phyloP scores from a whole-genome alignment of 2,888 invertebrate species.

The Drosophila pseudotalamancana region DNA sequence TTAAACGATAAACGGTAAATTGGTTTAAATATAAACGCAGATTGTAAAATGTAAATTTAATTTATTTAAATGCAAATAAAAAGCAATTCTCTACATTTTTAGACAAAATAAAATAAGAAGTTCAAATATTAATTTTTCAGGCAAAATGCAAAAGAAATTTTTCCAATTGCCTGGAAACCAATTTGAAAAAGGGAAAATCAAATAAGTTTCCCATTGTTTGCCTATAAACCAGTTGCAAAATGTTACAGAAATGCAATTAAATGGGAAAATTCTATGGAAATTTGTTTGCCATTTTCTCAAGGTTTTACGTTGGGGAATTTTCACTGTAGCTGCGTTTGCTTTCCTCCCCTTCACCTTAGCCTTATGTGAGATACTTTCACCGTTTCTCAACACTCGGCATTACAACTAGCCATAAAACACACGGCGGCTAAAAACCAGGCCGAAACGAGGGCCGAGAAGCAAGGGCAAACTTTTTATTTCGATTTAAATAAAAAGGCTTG shows the following conservation, averaged over 20 bases:
- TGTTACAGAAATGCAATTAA: slow-evolving; percentile 10
- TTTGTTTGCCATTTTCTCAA: not conserved
- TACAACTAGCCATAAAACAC: slow-evolving; percentile 66
- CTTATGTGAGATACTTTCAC: slow-evolving; percentile 49
- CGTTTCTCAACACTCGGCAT: slow-evolving; percentile 47
- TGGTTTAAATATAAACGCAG: no score
- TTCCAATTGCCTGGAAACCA: no score
- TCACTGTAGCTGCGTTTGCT: slow-evolving; percentile 33
- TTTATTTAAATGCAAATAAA: no score
- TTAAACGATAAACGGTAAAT: no score
- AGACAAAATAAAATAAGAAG: no score
- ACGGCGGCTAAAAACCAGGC: slow-evolving; percentile 42
- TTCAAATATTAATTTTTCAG: no score
- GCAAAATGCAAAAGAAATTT: no score
- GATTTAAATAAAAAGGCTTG: slow-evolving; percentile 69
- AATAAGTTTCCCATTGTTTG: no score
- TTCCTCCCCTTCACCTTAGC: not conserved
- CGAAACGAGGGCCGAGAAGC: slow-evolving; percentile 1
- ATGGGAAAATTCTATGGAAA: slow-evolving; percentile 21
- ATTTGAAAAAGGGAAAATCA: no score
- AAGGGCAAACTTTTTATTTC: slow-evolving; percentile 55
- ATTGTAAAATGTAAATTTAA: no score
- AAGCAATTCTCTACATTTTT: no score
- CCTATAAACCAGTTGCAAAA: not conserved
- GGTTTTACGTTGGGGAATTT: slow-evolving; percentile 7